Evolutionary conservation across 2,888 invertebrate species (phyloP), one percentile per base, ranked within the genome.

Genomic region (Spilosoma lubricipeda): DNA sequence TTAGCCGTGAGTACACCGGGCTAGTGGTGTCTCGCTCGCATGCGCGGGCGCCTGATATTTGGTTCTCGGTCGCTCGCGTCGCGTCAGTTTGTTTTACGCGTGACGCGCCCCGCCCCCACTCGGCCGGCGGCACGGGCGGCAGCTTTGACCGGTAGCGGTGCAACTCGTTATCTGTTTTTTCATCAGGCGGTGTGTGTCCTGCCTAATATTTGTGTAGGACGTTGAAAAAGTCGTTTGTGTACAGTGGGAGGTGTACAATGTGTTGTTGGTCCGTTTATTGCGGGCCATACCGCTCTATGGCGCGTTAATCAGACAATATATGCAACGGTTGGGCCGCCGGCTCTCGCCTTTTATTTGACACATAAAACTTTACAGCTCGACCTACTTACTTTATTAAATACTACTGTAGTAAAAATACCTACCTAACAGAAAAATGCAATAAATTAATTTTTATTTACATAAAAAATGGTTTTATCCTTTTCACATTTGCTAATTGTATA

Each of bases 21-120:
- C 90, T 89, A 79, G 86, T 84, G 84, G 86, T 82, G 89, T 93
- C 92, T 80, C 81, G 78, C 74, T 84, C 80, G 48, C 18, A n/a
- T 82, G 76, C 76, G 85, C 75, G 77, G 74, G 77, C 59, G 80
- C 59, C 66, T 74, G 42, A 77, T 90, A 79, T 81, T 78, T 79
- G 85, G 82, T 87, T 94, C 91, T 88, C 89, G 88, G 86, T 94
- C 90, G 84, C 87, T 70, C 90, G 88, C 88, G 87, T 91, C 91
- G 90, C 91, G 88, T 87, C 72, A 92, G 94, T 95, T 95, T 95
- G 95, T 95, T 95, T 95, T 91, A 93, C 92, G 94, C 95, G 95
- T 95, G 95, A 95, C 94, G 93, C 87, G 95, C 93, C 93, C 89
- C 95, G 95, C 95, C 95, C 93, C 85, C 85, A 87, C 88, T 85